phyloP scores from a whole-genome alignment of 2,888 invertebrate species.

The Zeuzera pyrina region DNA sequence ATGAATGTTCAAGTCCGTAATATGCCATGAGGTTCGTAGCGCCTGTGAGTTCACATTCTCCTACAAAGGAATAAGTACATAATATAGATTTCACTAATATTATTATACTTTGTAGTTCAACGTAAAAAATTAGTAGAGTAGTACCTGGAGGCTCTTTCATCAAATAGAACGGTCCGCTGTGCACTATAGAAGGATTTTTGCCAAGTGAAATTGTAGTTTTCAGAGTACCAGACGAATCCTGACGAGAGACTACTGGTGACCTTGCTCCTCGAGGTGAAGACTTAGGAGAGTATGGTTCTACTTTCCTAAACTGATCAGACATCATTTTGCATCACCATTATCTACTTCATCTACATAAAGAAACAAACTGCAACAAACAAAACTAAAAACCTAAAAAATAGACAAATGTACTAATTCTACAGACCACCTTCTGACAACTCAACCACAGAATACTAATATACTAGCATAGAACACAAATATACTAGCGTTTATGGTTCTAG shows the following conservation, averaged over 20 bases:
- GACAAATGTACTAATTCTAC: slow-evolving; percentile 19
- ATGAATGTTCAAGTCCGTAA: slow-evolving; percentile 97
- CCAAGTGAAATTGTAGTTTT: slow-evolving; percentile 98
- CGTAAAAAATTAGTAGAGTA: slow-evolving; percentile 7
- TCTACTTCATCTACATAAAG: slow-evolving; percentile 50
- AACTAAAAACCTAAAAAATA: slow-evolving; percentile 49
- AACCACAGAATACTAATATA: background rate
- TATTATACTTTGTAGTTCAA: background rate
- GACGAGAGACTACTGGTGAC: slow-evolving; percentile 95
- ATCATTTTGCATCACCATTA: slow-evolving; percentile 84
- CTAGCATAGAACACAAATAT: no score
- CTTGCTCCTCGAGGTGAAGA: slow-evolving; percentile 94
- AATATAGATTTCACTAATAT: no score
- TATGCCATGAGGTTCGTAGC: slow-evolving; percentile 97
- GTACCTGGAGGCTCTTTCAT: slow-evolving; percentile 96
- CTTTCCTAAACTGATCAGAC: slow-evolving; percentile 93
- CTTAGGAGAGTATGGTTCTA: slow-evolving; percentile 95
- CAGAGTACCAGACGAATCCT: slow-evolving; percentile 97
- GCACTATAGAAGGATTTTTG: slow-evolving; percentile 97
- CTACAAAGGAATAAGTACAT: slow-evolving; percentile 68
- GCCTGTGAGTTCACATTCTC: slow-evolving; percentile 94
- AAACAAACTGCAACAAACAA: slow-evolving; percentile 50
- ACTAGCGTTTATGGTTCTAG: no score
- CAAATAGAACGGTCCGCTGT: slow-evolving; percentile 98
- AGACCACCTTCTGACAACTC: background rate